Conservation (phyloP, 2,797 vertebrate genomes). For the Dendrocincla tyrannina region DNA sequence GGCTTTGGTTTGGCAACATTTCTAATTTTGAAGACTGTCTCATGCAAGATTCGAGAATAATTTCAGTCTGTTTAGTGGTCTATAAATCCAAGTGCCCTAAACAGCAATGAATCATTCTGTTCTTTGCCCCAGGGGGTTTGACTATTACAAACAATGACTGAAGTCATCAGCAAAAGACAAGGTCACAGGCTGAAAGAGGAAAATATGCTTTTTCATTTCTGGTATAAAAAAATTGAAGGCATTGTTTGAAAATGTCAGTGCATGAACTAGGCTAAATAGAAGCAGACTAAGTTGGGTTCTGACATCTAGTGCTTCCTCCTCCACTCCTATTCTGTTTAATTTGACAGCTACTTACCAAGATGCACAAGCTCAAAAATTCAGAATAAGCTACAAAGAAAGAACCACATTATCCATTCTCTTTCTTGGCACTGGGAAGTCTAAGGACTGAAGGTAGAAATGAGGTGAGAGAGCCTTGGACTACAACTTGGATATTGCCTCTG, state of each 20-base stretch:
- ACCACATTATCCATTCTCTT: not conserved
- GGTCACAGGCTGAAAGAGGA: constrained; percentile 50
- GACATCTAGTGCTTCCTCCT: constrained; percentile 37
- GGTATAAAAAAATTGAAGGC: constrained; percentile 45
- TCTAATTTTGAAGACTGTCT: constrained; percentile 42
- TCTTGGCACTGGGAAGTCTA: not conserved
- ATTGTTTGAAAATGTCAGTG: constrained; percentile 69
- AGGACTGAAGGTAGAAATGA: not conserved
- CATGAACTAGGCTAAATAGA: constrained; percentile 59
- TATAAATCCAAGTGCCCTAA: constrained; percentile 60
- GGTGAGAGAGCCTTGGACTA: not conserved
- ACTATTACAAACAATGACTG: constrained; percentile 69
- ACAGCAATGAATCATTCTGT: constrained; percentile 65
- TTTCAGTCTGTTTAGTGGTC: constrained; percentile 53
- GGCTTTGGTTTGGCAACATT: not conserved
- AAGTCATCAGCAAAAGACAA: constrained; percentile 55
- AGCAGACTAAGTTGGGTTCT: constrained; percentile 36
- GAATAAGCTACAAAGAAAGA: not conserved
- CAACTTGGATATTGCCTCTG: rapidly evolving
- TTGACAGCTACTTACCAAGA: constrained; percentile 41
- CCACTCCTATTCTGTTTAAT: constrained; percentile 50
- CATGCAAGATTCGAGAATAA: constrained; percentile 55
- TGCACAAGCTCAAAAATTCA: constrained; percentile 12
- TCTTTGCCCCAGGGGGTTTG: constrained; percentile 59
- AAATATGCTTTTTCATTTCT: constrained; percentile 67